Percentiles rank a stretch among this genome's conserved stretches.
These are phyloP conservation scores for Suillia variegata DNA, from an alignment of 2,888 invertebrate species.

Conservation along the genomic window DNA sequence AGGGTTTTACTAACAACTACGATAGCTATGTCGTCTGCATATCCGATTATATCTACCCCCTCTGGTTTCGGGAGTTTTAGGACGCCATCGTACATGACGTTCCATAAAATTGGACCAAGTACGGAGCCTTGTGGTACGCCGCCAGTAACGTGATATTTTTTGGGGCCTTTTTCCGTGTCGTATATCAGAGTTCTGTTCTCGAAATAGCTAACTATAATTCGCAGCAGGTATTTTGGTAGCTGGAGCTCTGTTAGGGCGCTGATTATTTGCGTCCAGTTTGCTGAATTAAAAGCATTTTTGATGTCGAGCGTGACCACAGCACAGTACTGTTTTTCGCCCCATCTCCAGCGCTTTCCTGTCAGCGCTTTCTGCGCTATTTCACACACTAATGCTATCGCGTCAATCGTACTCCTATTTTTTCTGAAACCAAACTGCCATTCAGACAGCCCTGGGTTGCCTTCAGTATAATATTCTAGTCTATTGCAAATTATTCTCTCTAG, in stretches of 20 bases:
- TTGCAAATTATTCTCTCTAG: background rate
- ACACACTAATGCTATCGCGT: background rate
- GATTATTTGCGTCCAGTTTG: too few relatives aligned
- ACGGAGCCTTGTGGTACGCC: background rate
- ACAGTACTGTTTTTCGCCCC: background rate
- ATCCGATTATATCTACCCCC: too few relatives aligned
- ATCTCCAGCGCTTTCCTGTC: background rate
- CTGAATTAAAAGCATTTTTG: background rate
- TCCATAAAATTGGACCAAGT: too few relatives aligned
- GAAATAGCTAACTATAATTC: background rate
- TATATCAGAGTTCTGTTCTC: background rate
- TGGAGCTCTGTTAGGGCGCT: too few relatives aligned
- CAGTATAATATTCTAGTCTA: too few relatives aligned
- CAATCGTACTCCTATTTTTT: background rate
- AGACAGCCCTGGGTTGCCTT: background rate
- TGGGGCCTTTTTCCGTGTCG: background rate
- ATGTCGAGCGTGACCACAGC: background rate
- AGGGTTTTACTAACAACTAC: too few relatives aligned
- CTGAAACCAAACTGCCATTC: background rate
- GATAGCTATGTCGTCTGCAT: too few relatives aligned
- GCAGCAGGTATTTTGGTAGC: background rate
- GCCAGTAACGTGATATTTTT: background rate
- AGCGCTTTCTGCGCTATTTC: background rate
- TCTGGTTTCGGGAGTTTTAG: too few relatives aligned
- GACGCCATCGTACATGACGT: too few relatives aligned